phyloP scores from a whole-genome alignment of 1,140 invertebrate genomes.

The Temnothorax curvispinosus region DNA sequence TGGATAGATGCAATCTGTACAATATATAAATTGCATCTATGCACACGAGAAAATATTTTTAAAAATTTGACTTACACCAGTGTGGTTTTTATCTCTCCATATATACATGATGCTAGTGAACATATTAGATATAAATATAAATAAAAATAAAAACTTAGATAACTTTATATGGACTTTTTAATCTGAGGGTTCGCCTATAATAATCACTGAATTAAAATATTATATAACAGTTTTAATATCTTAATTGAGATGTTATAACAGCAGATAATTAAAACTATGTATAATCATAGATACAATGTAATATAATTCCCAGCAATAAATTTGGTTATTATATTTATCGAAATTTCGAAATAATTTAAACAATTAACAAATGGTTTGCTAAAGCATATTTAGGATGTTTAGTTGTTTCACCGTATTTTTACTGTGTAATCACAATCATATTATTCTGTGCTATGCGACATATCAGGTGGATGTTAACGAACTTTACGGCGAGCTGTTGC shows the following conservation, averaged over 20 bases:
- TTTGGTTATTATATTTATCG: not conserved
- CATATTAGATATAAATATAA: not conserved
- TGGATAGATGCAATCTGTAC: too few species aligned
- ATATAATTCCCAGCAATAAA: not conserved
- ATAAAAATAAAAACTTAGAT: not conserved
- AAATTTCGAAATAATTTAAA: constrained; percentile 1
- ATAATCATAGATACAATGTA: not conserved
- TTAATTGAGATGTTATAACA: not conserved
- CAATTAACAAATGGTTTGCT: not conserved
- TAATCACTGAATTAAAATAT: not conserved
- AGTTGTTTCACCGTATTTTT: not conserved
- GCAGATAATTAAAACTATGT: not conserved
- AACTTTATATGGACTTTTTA: not conserved
- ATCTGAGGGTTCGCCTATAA: not conserved
- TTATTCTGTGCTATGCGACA: not conserved
- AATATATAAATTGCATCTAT: too few species aligned
- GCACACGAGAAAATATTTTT: too few species aligned
- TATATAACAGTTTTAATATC: not conserved
- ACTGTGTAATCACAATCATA: not conserved
- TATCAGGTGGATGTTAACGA: constrained; percentile 13
- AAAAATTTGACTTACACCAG: too few species aligned
- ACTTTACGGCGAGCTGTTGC: constrained; percentile 18
- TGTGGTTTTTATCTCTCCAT: too few species aligned
- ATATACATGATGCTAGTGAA: not conserved
- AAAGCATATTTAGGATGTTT: not conserved